phyloP scores from a whole-genome alignment of 2,888 invertebrate genomes.

The Troides oblongomaculatus region DNA sequence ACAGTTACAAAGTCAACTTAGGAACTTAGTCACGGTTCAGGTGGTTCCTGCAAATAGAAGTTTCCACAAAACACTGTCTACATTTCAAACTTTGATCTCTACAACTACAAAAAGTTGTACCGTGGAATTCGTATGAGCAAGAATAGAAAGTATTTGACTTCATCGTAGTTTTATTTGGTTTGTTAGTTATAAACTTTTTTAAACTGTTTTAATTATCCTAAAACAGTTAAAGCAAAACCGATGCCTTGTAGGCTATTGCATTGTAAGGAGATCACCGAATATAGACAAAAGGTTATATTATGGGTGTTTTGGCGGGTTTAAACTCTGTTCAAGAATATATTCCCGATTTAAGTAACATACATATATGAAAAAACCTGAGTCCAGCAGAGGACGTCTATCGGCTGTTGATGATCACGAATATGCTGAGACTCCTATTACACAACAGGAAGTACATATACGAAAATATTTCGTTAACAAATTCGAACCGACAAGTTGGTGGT shows the following conservation, averaged over 20 bases:
- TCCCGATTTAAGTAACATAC: too few relatives aligned
- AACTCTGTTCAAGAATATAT: too few relatives aligned
- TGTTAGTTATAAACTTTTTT: background rate
- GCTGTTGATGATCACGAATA: too few relatives aligned
- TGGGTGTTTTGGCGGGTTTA: too few relatives aligned
- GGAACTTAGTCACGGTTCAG: conserved; percentile 28
- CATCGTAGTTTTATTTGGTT: conserved; percentile 10
- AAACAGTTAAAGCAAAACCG: background rate
- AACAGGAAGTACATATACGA: too few relatives aligned
- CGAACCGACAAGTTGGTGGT: too few relatives aligned
- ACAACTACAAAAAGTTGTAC: conserved; percentile 23
- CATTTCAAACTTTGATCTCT: conserved; percentile 26
- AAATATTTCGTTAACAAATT: too few relatives aligned
- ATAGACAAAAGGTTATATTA: too few relatives aligned
- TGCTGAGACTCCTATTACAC: too few relatives aligned
- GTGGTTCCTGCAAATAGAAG: conserved; percentile 25
- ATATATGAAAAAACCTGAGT: too few relatives aligned
- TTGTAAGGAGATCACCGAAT: too few relatives aligned
- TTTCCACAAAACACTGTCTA: conserved; percentile 23
- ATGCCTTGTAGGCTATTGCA: background rate
- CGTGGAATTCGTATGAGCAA: conserved; percentile 17
- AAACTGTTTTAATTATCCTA: conserved; percentile 2
- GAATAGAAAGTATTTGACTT: conserved; percentile 19
- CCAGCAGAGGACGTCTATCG: too few relatives aligned
- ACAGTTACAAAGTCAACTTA: conserved; percentile 28